phyloP scores from a whole-genome alignment of 2,113 vertebrate species.

The Pongo abelii region DNA sequence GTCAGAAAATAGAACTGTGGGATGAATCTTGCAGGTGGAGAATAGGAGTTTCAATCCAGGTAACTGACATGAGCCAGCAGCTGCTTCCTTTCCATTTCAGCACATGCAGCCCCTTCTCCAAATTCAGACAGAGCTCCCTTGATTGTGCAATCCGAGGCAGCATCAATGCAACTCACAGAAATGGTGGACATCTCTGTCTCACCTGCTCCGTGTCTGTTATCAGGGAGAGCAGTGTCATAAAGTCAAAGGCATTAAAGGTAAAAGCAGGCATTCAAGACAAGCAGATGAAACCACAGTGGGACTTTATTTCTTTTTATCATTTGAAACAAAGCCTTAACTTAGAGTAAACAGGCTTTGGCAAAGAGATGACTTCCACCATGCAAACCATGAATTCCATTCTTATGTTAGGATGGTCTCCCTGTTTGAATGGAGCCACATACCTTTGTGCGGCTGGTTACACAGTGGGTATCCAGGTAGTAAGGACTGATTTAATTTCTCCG shows the following conservation, averaged over 20 bases:
- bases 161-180: accelerated
- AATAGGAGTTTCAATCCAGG: neutral
- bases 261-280: neutral
- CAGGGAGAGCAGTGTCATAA: accelerated
- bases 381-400: accelerated
- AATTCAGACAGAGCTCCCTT: neutral
- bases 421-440: neutral
- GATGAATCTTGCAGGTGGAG: neutral
- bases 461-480: accelerated
- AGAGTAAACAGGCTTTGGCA: neutral
- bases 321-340: neutral
- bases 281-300: neutral
- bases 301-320: neutral
- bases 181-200: accelerated
- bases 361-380: neutral
- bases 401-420: accelerated
- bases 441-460: accelerated
- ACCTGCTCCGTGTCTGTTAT: accelerated
- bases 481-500: neutral
- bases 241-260: neutral
- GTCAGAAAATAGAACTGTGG: neutral
- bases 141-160: accelerated
- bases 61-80: neutral
- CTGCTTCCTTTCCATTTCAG: neutral
- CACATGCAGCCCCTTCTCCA: neutral